Percentiles rank a stretch among this genome's conserved stretches.
Evolutionary conservation across 2,113 vertebrate genomes (phyloP).

Genomic region (Orcinus orca): DNA sequence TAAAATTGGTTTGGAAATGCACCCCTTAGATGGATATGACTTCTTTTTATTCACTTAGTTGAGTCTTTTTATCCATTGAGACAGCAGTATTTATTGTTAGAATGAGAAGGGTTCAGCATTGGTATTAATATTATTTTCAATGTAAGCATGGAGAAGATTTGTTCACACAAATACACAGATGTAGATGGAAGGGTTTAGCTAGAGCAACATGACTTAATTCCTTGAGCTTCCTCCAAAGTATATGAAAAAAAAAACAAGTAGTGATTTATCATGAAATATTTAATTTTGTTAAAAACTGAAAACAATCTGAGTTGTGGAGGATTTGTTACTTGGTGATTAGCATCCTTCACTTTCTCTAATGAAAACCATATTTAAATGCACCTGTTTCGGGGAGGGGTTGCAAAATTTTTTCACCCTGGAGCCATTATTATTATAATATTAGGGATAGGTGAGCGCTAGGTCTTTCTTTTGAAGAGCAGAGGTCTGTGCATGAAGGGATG

Average conservation of each 20-base stretch:
- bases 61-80: neutral
- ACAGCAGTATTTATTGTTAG: neutral
- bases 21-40: neutral
- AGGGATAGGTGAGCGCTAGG: neutral
- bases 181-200: neutral
- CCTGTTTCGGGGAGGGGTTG: neutral
- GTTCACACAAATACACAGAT: neutral
- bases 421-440: neutral
- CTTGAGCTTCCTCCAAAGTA: neutral
- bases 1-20: constrained; percentile 1
- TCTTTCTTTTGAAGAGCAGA: neutral
- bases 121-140: neutral
- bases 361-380: neutral
- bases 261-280: neutral
- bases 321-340: neutral
- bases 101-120: neutral
- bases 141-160: neutral
- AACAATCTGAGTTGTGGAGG: neutral
- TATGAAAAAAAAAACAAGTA: neutral
- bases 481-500: neutral
- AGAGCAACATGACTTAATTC: neutral
- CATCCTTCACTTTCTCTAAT: neutral
- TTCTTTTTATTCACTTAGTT: constrained; percentile 20
- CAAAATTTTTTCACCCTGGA: neutral
- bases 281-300: constrained; percentile 28